These are phyloP conservation scores for Leuctra nigra DNA, from an alignment of 2,888 invertebrate genomes.

Conservation along the genomic window DNA sequence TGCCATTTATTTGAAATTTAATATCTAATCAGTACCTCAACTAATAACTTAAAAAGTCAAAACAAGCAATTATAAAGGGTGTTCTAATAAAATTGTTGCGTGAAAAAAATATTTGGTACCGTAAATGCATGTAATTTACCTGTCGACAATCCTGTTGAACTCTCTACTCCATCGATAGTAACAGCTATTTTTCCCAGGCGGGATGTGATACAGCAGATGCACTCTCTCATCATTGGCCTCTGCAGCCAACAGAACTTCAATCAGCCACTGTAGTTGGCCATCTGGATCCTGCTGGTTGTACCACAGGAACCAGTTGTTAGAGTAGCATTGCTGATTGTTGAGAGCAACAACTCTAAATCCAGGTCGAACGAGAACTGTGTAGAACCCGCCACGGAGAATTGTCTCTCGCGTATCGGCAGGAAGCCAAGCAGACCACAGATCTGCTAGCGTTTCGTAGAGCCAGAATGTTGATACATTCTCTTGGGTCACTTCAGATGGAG, in stretches of 20 bases:
- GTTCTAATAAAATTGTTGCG: neutral
- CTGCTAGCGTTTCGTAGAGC: constrained; percentile 66
- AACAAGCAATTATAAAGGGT: neutral
- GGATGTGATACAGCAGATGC: constrained; percentile 78
- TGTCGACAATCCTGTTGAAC: constrained; percentile 58
- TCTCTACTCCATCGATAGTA: constrained; percentile 64
- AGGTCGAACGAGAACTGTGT: constrained; percentile 56
- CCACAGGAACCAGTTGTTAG: constrained; percentile 68
- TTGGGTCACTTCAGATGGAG: constrained; percentile 46
- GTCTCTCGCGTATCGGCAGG: constrained; percentile 53
- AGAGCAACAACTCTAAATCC: constrained; percentile 70
- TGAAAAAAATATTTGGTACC: neutral
- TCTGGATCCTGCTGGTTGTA: constrained; percentile 66
- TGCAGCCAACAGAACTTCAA: constrained; percentile 61
- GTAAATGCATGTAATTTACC: constrained; percentile 46
- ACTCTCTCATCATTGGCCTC: constrained; percentile 69
- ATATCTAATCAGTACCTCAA: too few species aligned
- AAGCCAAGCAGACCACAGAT: constrained; percentile 66
- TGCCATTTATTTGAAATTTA: too few species aligned
- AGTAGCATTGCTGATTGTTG: constrained; percentile 75
- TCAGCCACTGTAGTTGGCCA: constrained; percentile 75
- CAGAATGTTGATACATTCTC: constrained; percentile 55
- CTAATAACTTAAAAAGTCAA: neutral
- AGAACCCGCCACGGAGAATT: constrained; percentile 66
- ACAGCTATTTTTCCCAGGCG: constrained; percentile 63